phyloP scores from a whole-genome alignment of 2,797 vertebrate species.

The Hippopotamyrus pictus region DNA sequence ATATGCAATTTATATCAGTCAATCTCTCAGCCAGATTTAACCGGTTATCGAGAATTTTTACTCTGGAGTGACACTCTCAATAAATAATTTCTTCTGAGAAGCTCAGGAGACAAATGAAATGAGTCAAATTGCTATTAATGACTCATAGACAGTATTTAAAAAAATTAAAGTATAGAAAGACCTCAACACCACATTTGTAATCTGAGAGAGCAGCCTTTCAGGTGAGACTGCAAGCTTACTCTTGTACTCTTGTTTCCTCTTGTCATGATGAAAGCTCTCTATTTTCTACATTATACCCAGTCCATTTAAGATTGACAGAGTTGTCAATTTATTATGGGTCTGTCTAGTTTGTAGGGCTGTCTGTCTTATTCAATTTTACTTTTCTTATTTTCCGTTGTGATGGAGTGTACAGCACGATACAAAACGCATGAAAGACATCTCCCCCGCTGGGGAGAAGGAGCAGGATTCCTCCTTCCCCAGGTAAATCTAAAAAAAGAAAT shows the following conservation, averaged over 20 bases:
- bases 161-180: background rate
- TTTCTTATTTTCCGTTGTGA: background rate
- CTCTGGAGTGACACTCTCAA: background rate
- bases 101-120: background rate
- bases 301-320: background rate
- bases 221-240: background rate
- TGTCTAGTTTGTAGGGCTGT: background rate
- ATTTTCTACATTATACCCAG: background rate
- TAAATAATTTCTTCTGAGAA: background rate
- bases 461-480: background rate
- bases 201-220: background rate
- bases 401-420: background rate
- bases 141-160: background rate
- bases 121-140: background rate
- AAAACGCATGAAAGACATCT: background rate
- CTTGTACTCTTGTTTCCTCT: background rate
- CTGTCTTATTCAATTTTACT: background rate
- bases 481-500: background rate
- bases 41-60: background rate
- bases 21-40: background rate
- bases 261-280: background rate
- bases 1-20: background rate
- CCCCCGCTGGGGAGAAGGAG: background rate
- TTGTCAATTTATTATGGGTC: background rate
- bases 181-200: background rate